These are phyloP conservation scores for Aphidius ervi DNA, from an alignment of 1,140 invertebrate species.

Conservation along the genomic window DNA sequence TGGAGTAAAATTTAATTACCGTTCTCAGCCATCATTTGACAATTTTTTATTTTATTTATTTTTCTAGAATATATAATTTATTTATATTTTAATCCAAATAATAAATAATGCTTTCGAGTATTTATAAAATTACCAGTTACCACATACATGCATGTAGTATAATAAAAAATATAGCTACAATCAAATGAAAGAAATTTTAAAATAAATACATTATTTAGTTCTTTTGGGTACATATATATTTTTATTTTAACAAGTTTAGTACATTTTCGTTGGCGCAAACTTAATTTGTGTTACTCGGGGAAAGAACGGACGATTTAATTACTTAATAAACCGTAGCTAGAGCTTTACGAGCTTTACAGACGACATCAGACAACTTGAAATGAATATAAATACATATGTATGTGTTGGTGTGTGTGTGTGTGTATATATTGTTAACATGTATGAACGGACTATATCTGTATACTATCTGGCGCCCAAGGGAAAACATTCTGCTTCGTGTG, in stretches of 20 bases:
- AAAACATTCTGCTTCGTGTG: slow-evolving; percentile 4
- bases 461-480: not conserved
- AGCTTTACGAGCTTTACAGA: not conserved
- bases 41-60: too few relatives aligned
- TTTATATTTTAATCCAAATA: too few relatives aligned
- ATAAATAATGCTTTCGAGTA: too few relatives aligned
- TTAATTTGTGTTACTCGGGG: slow-evolving; percentile 4
- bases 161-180: too few relatives aligned
- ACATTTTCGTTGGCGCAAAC: not conserved
- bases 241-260: not conserved
- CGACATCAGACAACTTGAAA: not conserved
- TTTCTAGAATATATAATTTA: too few relatives aligned
- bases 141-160: too few relatives aligned
- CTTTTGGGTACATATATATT: too few relatives aligned
- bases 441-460: not conserved
- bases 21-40: too few relatives aligned
- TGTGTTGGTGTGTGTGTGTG: not conserved
- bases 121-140: too few relatives aligned
- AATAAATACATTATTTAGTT: too few relatives aligned
- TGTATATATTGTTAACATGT: not conserved
- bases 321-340: slow-evolving; percentile 9
- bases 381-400: not conserved
- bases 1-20: slow-evolving; percentile 1
- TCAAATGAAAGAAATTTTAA: too few relatives aligned
- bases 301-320: slow-evolving; percentile 3